phyloP scores from a whole-genome alignment of 2,797 vertebrate species.

The Heteromormyrus szaboi region DNA sequence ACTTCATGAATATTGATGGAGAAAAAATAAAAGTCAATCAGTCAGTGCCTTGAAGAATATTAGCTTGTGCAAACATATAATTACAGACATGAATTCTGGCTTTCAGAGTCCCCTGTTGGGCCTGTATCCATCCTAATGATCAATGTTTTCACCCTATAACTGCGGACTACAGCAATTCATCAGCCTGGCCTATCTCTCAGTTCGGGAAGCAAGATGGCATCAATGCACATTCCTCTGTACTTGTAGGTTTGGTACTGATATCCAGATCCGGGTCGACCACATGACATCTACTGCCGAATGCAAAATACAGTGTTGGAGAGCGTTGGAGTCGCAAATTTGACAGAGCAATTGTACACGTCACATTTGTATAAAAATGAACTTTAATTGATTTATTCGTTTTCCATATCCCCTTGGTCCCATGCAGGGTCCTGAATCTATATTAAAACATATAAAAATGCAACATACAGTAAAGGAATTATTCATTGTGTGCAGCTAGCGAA shows the following conservation, averaged over 20 bases:
- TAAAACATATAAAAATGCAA: not conserved
- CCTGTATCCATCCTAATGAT: slow-evolving; percentile 61
- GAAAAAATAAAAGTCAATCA: slow-evolving; percentile 32
- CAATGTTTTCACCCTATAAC: slow-evolving; percentile 57
- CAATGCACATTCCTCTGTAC: slow-evolving; percentile 53
- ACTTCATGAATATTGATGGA: slow-evolving; percentile 4
- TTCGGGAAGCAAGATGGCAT: slow-evolving; percentile 45
- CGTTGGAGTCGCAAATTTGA: not conserved
- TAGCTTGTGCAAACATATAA: slow-evolving; percentile 59
- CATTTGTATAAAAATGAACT: not conserved
- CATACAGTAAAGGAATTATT: not conserved
- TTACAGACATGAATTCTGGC: slow-evolving; percentile 66
- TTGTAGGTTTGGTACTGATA: not conserved
- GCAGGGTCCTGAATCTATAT: not conserved
- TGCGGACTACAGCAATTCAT: slow-evolving; percentile 64
- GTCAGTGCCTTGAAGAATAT: slow-evolving; percentile 52
- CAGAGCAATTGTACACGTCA: not conserved
- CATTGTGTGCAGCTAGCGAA: not conserved
- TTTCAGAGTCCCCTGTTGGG: slow-evolving; percentile 49
- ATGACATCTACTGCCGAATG: not conserved
- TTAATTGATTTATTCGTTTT: not conserved
- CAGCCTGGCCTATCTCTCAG: slow-evolving; percentile 51
- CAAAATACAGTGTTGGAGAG: not conserved
- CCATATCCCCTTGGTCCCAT: not conserved
- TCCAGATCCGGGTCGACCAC: not conserved